Evolutionary conservation across 2,888 invertebrate genomes (phyloP), one percentile per base, ranked within the genome.

Genomic region (Yponomeuta evonymella): DNA sequence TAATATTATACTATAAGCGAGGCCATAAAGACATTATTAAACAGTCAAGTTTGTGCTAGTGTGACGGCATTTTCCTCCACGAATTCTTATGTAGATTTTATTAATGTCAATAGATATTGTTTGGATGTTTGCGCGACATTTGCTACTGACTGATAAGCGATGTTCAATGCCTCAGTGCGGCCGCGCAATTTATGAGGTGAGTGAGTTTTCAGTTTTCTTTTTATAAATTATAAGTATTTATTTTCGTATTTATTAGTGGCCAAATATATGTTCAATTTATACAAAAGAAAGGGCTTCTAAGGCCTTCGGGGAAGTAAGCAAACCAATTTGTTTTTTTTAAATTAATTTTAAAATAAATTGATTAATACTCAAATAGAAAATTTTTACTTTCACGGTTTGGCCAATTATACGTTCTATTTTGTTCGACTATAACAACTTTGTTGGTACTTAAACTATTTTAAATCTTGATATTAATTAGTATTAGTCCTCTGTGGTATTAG

Each of bases 1-100:
- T 15, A 58, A 4, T 15, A 58, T 23, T 23, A 15, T 23, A 15
- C 15, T 15, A 12, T 15, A 15, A 15, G 3, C 15, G 12, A 12
- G 51, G 64, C 4, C 5, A 64, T 64, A n/a, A 64, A 64, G 30
- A 9, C 64, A 23, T 64, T 5, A 62, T 71, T 70, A 11, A 63
- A 15, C 48, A 43, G 36, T 33, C 15, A 23, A 48, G 48, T 43
- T 43, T 43, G n/a, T 29, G 48, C 30, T 29, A 48, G 63, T 71
- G 58, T 43, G 51, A 3, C 15, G 15, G 15, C 51, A 58, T 58
- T 48, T 48, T 36, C 71, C 62, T 33, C 67, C 12, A 51, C 5
- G 51, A 62, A 71, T 71, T 71, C 69, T 71, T 48, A 71, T 71
- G 71, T 69, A 62, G 51, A 71, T 69, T 71, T n/a, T 51, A 15